Evolutionary conservation across 1,140 invertebrate genomes (phyloP).

Genomic region (Cyclina sinensis): DNA sequence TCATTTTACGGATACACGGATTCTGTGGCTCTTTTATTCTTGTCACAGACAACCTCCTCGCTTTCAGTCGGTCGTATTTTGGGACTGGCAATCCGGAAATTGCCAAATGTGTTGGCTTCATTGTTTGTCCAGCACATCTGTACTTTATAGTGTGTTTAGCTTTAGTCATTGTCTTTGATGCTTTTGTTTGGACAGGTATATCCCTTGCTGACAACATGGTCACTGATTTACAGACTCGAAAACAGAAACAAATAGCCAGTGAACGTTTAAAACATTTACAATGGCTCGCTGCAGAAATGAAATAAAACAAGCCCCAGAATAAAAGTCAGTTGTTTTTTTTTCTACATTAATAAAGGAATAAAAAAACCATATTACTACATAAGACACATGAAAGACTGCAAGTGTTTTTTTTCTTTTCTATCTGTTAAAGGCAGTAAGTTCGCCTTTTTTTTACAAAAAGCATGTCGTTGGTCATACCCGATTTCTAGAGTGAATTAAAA

Average conservation of each 20-base stretch:
- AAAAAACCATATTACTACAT: no score
- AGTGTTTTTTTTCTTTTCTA: no score
- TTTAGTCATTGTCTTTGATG: neutral
- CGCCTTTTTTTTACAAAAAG: no score
- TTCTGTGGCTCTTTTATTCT: neutral
- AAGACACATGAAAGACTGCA: no score
- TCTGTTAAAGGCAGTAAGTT: no score
- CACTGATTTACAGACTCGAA: neutral
- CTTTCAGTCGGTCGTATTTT: neutral
- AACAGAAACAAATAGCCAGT: neutral
- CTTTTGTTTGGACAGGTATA: neutral
- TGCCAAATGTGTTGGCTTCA: neutral
- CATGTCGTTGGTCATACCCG: no score
- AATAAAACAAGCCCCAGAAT: no score
- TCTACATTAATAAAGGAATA: no score
- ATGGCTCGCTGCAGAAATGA: no score
- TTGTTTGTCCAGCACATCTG: neutral
- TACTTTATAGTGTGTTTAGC: neutral
- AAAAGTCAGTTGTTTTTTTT: no score
- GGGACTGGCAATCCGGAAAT: neutral
- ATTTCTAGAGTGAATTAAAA: no score
- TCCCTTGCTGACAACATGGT: constrained; percentile 12
- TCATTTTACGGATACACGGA: constrained; percentile 19
- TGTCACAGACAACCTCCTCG: neutral
- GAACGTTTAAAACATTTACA: no score